Evolutionary conservation across 2,888 invertebrate genomes (phyloP), one percentile per base, ranked within the genome.

Genomic region (Melanchra persicariae): DNA sequence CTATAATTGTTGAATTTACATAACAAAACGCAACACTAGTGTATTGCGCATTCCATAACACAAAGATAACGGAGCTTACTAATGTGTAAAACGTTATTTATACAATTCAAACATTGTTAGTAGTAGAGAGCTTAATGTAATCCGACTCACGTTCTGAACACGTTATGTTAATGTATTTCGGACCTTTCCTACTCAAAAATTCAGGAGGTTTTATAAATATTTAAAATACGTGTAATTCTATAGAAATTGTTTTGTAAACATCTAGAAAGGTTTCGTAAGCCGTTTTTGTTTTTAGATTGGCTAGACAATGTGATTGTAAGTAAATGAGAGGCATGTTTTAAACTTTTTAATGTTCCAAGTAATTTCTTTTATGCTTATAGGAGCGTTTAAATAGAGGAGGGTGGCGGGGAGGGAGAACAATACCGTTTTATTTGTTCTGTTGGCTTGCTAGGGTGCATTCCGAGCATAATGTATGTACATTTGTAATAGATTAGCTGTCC

Each of bases 91-190:
- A 69, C 47, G 57, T 65, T 79, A 77, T 74, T 76, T 80, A 77
- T 72, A 78, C 74, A 72, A 74, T 74, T 74, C 55, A 61, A 75
- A 75, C 60, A 65, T 40, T 69, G 63, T 77, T 58, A 77, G 71
- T 77, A 74, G 70, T 71, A 59, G 60, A 52, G 51, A 68, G 71
- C 74, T 73, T 69, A 74, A 83, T 79, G 70, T 81, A 78, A 84
- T 76, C 77, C 81, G 45, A 19, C 71, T 72, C 84, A 82, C 78
- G 81, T 71, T 49, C 70, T 61, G 74, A 65, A 79, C 73, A 77
- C 58, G 60, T 70, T 70, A 81, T 64, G 76, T 55, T 74, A 74
- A 74, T 72, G 66, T 77, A 69, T 78, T 72, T 74, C 30, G 65
- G 69, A 75, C 74, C 72, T 62, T 54, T 55, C 19, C 55, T 9